A percentile compares a stretch with the other conserved stretches of the same genome.
These are phyloP conservation scores for Pristionchus exspectatus DNA, from an alignment of 2,888 invertebrate genomes.

Conservation along the genomic window DNA sequence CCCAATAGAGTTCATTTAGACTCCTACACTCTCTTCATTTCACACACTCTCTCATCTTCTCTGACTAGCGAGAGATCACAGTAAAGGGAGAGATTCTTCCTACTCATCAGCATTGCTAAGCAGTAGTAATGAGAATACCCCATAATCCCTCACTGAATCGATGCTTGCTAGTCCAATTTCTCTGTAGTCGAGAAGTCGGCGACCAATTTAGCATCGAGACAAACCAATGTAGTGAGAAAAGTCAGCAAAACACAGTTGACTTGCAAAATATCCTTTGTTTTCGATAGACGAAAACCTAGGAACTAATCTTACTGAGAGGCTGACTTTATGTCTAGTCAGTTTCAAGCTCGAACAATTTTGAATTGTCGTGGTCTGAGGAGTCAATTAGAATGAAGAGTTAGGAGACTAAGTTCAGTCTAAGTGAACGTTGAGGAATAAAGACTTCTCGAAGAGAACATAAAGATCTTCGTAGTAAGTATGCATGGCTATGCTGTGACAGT, in stretches of 20 bases:
- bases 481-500: neutral
- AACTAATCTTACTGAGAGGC: neutral
- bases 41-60: neutral
- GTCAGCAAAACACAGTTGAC: neutral
- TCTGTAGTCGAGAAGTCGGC: neutral
- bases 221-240: neutral
- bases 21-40: neutral
- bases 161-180: neutral
- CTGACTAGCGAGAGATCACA: neutral
- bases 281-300: neutral
- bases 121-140: constrained; percentile 26
- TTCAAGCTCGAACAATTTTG: neutral
- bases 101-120: constrained; percentile 50
- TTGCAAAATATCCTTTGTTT: constrained; percentile 26
- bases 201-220: neutral
- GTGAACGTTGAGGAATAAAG: neutral
- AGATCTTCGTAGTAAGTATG: neutral
- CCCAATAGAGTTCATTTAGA: constrained; percentile 35
- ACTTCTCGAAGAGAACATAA: no score
- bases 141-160: neutral
- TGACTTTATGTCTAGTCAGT: neutral
- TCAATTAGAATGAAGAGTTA: neutral
- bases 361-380: neutral
- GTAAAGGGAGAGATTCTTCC: neutral
- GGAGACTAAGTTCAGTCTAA: neutral